These are phyloP conservation scores for Darevskia mixta DNA, from an alignment of 2,797 vertebrate genomes.

Conservation along the genomic window DNA sequence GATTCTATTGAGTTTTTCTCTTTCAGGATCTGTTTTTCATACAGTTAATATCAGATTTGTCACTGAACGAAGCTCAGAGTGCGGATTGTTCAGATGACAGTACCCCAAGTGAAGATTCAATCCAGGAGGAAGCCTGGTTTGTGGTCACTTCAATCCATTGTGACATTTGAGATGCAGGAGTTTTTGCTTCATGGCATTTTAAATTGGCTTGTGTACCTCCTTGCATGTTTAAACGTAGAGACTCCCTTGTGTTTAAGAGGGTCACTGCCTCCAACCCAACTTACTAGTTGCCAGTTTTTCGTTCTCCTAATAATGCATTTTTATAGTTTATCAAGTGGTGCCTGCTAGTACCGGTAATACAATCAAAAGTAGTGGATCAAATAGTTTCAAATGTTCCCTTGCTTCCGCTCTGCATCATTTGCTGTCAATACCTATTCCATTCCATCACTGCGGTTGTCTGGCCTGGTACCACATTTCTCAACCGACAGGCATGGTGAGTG, in stretches of 20 bases:
- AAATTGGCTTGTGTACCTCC: neutral
- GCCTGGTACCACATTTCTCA: conserved; percentile 27
- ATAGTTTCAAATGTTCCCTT: conserved; percentile 36
- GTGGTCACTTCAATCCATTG: neutral
- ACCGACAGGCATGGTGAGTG: conserved; percentile 14
- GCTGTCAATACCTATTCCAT: conserved; percentile 61
- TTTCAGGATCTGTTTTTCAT: neutral
- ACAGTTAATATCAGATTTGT: neutral
- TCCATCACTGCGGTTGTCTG: conserved; percentile 36
- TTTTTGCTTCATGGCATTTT: neutral
- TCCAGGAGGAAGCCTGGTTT: neutral
- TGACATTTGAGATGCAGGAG: neutral
- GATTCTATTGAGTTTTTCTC: neutral
- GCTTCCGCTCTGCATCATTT: conserved; percentile 55
- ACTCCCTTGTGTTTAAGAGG: neutral
- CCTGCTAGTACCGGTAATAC: conserved; percentile 28
- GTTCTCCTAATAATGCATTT: neutral
- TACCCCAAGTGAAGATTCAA: neutral
- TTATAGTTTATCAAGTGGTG: neutral
- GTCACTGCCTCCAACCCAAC: neutral
- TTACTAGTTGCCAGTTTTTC: neutral
- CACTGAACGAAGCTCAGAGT: neutral
- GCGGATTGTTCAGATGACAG: neutral
- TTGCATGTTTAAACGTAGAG: neutral
- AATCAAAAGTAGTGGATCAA: conserved; percentile 15